Base-by-base conservation (phyloP, 2,797 vertebrate species). In the Crypturellus tataupa region DNA sequence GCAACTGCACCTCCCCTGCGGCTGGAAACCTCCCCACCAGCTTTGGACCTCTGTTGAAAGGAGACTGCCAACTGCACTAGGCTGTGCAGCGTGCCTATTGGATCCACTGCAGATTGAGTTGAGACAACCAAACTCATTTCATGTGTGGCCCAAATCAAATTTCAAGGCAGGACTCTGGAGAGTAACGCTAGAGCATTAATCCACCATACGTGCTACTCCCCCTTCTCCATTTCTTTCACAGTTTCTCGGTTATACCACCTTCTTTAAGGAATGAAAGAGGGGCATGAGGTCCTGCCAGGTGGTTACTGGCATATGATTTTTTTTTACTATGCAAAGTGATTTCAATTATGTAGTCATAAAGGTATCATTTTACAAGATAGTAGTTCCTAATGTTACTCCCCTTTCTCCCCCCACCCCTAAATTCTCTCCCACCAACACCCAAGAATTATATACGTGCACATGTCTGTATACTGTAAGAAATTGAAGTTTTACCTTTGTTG, bases 191-290 rank as follows among this genome's bases (percentile, higher is more conserved):
- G 33, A 78, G 31, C 37, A 81, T 89, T 87, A 95, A 87, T 73
- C 27, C 67, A 62, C 58, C 56, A 25, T 47, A 69, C 4, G 13
- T n/a, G 55, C 39, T 60, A 91, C 65, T 23, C 55, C 3, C 33
- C 75, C 58, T 94, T 96, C 13, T 88, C 89, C 68, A 93, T 91
- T 95, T 94, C 68, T 90, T 39, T 80, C 68, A 79, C 60, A 80
- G 47, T 95, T 96, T 95, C 70, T 93, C 85, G 95, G 47, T 94
- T 91, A 96, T 96, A 88, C 94, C 90, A 62, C n/a, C 42, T 72
- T 93, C 70, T 93, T 85, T 88, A 51, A 64, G 35, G 72, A 95
- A 95, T 86, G 67, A 90, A 91, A 80, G 69, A 87, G 90, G 68
- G 63, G 44, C 70, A 95, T 85, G 90, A 42, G 18, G 90, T 96